These are phyloP conservation scores for Masnerella sp. DNA, from an alignment of 2,888 invertebrate species.

Conservation along the genomic window DNA sequence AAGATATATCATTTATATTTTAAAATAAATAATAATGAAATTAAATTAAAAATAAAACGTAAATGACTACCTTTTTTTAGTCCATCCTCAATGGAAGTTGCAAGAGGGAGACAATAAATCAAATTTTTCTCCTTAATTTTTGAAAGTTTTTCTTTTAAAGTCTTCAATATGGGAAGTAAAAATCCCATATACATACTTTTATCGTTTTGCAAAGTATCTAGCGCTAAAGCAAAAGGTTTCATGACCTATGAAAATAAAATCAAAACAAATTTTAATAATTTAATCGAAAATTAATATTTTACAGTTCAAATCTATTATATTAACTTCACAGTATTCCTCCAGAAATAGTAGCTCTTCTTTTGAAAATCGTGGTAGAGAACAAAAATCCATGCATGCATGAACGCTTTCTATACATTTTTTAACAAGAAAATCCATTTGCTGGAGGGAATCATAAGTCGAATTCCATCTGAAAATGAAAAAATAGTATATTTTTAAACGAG, in stretches of 20 bases:
- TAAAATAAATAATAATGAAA: no score
- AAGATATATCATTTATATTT: no score
- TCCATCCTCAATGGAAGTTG: background rate
- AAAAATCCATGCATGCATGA: conserved; percentile 4
- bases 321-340: conserved; percentile 6
- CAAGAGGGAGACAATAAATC: background rate
- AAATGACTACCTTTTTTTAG: no score
- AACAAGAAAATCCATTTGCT: background rate
- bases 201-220: background rate
- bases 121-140: background rate
- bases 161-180: background rate
- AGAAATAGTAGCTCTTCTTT: background rate
- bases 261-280: background rate
- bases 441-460: background rate
- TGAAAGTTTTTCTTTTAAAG: no score
- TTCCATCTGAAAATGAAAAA: conserved; percentile 1
- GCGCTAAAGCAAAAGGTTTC: background rate
- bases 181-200: background rate
- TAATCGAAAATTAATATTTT: background rate
- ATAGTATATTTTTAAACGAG: background rate
- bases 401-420: background rate
- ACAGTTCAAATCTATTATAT: background rate
- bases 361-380: background rate
- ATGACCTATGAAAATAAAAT: background rate
- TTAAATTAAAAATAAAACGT: no score